Evolutionary conservation across 1,140 invertebrate species (phyloP), one percentile per base, ranked within the genome.

Genomic region (Drosophila eugracilis): DNA sequence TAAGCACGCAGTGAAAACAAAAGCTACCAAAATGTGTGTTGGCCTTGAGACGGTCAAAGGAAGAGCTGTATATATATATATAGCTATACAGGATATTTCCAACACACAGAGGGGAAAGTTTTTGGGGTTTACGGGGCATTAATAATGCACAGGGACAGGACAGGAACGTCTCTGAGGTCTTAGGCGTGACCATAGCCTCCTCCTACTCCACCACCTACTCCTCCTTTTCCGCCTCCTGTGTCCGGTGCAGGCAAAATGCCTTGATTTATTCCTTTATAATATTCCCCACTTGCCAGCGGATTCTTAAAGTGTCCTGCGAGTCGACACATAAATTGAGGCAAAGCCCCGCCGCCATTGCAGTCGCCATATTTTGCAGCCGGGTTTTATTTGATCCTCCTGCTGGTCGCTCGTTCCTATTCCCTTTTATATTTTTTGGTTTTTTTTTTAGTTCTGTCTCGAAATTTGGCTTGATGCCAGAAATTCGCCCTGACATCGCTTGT

Each of bases 191-290:
- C 66, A 48, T 37, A 41, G 44, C 49, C 41, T 19, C 21, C 32
- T 6, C 36, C 6, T n/a, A n/a, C n/a, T n/a, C n/a, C n/a, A n/a
- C 49, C 41, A 15, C 21, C 32, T 6, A 14, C 6, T 30, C 49
- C 41, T 15, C 21, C 32, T 2, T 2, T 6, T 7, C 5, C 34
- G 6, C 34, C 36, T 37, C 7, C 15, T 5, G 53, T 65, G 67
- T 52, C 71, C 44, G 26, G 47, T 54, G 41, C 77, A 65, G 77
- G 57, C 45, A 62, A 75, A 14, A 65, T 72, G 57, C 47, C 63
- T 80, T 80, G 78, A 80, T 75, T 80, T 80, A 80, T 71, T 80
- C 53, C 34, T 65, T 79, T 75, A 65, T 63, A 75, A 58, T 70
- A 72, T 65, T 58, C 54, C 53, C 42, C 49, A 39, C 53, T 55